Base-by-base conservation (phyloP, 2,113 vertebrate genomes). In the Acinonyx jubatus region DNA sequence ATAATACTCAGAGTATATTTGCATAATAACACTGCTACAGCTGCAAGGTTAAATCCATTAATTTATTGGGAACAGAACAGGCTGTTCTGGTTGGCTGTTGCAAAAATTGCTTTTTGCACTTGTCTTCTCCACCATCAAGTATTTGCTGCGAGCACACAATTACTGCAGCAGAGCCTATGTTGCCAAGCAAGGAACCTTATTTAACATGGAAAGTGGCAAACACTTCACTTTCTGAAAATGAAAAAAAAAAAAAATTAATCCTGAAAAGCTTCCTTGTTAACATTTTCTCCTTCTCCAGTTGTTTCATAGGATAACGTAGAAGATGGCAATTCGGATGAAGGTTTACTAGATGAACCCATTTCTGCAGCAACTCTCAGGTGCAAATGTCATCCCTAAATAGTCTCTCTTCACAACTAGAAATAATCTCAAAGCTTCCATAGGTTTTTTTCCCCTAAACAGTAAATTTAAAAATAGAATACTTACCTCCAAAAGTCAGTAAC, bases 21-120 rank as follows among this genome's bases (percentile, higher is more conserved):
- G 92, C 96, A 92, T 98, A 96, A 97, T 98, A 98, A 97, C 94
- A 96, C 92, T 0, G 9, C 88, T 93, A 96, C 94, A 96, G 97
- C 97, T 97, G 96, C 97, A 98, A 97, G 97, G 98, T 97, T 97
- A 98, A 97, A 79, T 73, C 82, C 36, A 8, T 96, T 97, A 97
- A 98, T 98, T 98, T 97, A 97, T 63, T 94, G 96, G 88, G 93
- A 98, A 97, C 41, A 71, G 93, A 97, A 96, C 21, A 97, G 71
- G n/a, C 90, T 97, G 96, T 88, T 97, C 96, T 96, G 95, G 94
- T 79, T 89, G 90, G 95, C 86, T 98, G 87, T 89, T 91, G 81
- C 94, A 94, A 87, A 95, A 97, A 97, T 97, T 97, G 87, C 66
- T 97, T 98, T 91, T 91, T 94, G 79, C 55, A 88, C 91, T 98